phyloP scores from a whole-genome alignment of 2,797 vertebrate genomes.

The Gobionotothen gibberifrons region DNA sequence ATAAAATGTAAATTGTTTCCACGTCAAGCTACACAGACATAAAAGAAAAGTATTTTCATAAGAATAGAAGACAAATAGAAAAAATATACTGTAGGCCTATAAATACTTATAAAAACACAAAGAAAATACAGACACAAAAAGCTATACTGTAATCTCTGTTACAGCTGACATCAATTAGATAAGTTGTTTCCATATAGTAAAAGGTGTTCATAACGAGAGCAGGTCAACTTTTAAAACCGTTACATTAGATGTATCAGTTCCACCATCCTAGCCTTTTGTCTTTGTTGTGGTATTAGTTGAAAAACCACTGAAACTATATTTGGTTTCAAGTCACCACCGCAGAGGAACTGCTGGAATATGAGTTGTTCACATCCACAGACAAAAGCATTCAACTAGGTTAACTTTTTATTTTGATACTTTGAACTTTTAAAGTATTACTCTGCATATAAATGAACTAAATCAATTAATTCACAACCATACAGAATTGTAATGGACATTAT shows the following conservation, averaged over 20 bases:
- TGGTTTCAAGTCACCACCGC: slow-evolving; percentile 45
- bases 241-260: slow-evolving; percentile 1
- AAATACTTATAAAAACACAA: background rate
- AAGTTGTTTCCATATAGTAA: background rate
- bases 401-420: background rate
- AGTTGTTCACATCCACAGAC: slow-evolving; percentile 19
- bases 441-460: background rate
- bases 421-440: background rate
- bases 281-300: slow-evolving; percentile 73
- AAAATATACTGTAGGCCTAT: no score
- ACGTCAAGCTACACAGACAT: background rate
- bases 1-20: background rate
- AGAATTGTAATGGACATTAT: background rate
- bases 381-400: background rate
- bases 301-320: slow-evolving; percentile 76
- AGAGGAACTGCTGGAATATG: slow-evolving; percentile 35
- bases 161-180: background rate
- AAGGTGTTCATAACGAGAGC: background rate
- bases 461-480: background rate
- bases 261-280: slow-evolving; percentile 5
- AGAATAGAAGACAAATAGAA: background rate
- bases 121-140: background rate
- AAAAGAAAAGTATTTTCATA: background rate
- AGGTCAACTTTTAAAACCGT: background rate
- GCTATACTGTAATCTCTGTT: background rate